Conservation (phyloP, 1,140 invertebrate genomes). For the Teleogryllus occipitalis region DNA sequence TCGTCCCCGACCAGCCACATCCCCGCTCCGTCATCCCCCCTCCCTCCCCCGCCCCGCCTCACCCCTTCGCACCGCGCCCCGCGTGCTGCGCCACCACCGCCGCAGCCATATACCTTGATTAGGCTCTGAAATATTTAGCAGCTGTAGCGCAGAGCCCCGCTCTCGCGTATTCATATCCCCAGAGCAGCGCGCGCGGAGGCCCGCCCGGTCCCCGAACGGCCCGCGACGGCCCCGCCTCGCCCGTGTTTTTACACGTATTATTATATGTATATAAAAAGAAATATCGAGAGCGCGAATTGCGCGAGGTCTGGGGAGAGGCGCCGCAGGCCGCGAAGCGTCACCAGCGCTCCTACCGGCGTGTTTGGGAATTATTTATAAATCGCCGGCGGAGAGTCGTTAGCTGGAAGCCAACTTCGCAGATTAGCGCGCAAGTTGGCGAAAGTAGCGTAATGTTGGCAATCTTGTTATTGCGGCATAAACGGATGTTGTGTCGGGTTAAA, state of each 20-base stretch:
- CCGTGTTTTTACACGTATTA: not conserved
- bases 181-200: too few relatives aligned
- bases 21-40: not conserved
- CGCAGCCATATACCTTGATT: not conserved
- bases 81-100: not conserved
- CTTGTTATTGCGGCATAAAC: not conserved
- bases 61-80: not conserved
- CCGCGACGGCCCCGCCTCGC: not conserved
- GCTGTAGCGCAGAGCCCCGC: not conserved
- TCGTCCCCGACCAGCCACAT: too few relatives aligned
- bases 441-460: not conserved
- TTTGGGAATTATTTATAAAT: not conserved
- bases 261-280: not conserved
- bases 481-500: not conserved
- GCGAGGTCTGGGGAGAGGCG: too few relatives aligned
- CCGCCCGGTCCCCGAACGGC: not conserved
- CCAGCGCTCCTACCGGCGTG: too few relatives aligned
- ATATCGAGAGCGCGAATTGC: too few relatives aligned
- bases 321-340: not conserved
- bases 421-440: not conserved
- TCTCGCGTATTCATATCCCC: not conserved
- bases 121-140: constrained; percentile 4
- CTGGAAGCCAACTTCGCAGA: not conserved
- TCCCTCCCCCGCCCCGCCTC: too few relatives aligned
- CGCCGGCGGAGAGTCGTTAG: not conserved